Evolutionary conservation across 2,888 invertebrate species (phyloP), one percentile per base, ranked within the genome.

Genomic region (Selenia dentaria): DNA sequence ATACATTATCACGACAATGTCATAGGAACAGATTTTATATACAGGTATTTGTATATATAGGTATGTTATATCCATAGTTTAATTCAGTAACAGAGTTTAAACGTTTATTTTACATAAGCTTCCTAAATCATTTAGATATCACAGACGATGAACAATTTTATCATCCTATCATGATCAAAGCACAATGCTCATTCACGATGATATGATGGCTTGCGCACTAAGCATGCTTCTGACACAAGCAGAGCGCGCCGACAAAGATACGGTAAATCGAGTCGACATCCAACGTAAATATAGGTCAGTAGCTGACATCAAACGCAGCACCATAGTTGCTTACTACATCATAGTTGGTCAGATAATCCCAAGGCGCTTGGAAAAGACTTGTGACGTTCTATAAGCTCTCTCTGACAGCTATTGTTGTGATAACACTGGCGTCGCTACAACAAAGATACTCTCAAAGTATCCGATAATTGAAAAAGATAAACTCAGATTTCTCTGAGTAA

Each of bases 281-380:
- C 54, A 59, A 52, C 39, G 48, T 32, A 50, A 36, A 54, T 41
- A 35, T 56, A 52, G 50, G 55, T 52, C 58, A 58, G 51, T 46
- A 37, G 28, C 37, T 50, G 45, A 42, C 55, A 50, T 58, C 54
- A 58, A 58, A 54, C 48, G 44, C 31, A 26, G 25, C 33, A 32
- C 16, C 16, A 37, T 48, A 48, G 47, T 45, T 40, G 13, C 25
- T 34, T 45, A 42, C 42, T 33, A 50, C 48, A 36, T 35, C 43
- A 20, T 26, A 35, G 25, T 38, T 29, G 36, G 13, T 28, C 33
- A 33, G 14, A 28, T 29, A 25, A 42, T 24, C 5, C n/a, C 28
- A 11, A 25, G 3, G 4, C 24, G 14, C 14, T 25, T 11, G 10
- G 8, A 3, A 11, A 12, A 27, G 18, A 25, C 16, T n/a, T 14